These are phyloP conservation scores for Salminus brasiliensis DNA, from an alignment of 2,113 vertebrate genomes.

Conservation along the genomic window DNA sequence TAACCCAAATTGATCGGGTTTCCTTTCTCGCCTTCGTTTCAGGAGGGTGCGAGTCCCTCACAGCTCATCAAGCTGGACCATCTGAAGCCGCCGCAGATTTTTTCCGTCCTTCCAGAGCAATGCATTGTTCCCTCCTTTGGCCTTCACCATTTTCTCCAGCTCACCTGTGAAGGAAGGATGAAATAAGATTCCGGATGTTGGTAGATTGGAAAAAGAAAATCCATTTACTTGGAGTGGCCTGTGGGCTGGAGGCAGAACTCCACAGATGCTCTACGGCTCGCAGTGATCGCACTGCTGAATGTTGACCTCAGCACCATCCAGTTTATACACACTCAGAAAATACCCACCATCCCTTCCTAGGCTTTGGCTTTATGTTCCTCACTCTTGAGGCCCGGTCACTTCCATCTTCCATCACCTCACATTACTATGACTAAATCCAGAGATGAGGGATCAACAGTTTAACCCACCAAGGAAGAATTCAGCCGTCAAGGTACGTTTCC, in stretches of 20 bases:
- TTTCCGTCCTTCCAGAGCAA: not conserved
- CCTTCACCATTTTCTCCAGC: constrained; percentile 29
- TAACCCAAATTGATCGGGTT: constrained; percentile 11
- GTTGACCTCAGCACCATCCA: constrained; percentile 27
- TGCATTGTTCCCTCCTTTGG: constrained; percentile 6
- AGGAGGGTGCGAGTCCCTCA: not conserved
- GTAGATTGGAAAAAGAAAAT: constrained; percentile 47
- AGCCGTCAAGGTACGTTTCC: constrained; percentile 41
- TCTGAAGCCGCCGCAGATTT: no score
- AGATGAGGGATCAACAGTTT: constrained; percentile 36
- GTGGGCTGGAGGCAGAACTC: constrained; percentile 34
- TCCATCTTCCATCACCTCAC: constrained; percentile 2
- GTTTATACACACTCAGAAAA: not conserved
- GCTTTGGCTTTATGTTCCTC: not conserved
- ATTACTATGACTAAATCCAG: constrained; percentile 34
- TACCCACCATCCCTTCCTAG: constrained; percentile 3
- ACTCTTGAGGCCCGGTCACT: not conserved
- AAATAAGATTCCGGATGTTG: constrained; percentile 48
- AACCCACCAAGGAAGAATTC: constrained; percentile 23
- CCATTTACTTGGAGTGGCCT: constrained; percentile 52
- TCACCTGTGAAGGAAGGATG: constrained; percentile 50
- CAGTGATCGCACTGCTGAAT: constrained; percentile 22
- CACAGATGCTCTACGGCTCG: constrained; percentile 33
- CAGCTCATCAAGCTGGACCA: no score
- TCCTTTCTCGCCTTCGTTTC: constrained; percentile 24